A percentile compares a stretch with the other conserved stretches of the same genome.
Conservation (phyloP, 2,797 vertebrate genomes). For the Microchirus variegatus region DNA sequence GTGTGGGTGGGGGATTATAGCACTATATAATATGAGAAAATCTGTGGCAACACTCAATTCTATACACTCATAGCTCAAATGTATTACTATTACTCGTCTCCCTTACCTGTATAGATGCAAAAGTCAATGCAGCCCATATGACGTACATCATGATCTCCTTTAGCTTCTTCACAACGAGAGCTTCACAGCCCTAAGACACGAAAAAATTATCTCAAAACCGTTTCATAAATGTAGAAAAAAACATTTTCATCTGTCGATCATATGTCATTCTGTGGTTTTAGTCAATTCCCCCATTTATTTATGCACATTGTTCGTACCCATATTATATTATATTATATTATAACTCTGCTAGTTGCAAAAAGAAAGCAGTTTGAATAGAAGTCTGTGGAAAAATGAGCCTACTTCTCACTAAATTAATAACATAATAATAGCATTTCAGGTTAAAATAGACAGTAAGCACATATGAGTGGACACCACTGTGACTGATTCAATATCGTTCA, state of each 20-base stretch:
- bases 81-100: neutral
- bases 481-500: too few relatives aligned
- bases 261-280: neutral
- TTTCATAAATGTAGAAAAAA: neutral
- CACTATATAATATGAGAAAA: neutral
- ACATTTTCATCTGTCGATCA: neutral
- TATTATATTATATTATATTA: too few relatives aligned
- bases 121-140: conserved; percentile 95
- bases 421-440: too few relatives aligned
- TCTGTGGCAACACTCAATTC: neutral
- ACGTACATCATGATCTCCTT: conserved; percentile 99
- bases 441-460: too few relatives aligned
- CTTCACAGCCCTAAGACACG: conserved; percentile 87
- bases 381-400: too few relatives aligned
- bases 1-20: too few relatives aligned
- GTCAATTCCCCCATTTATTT: too few relatives aligned
- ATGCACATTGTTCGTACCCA: too few relatives aligned
- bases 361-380: too few relatives aligned
- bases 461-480: too few relatives aligned
- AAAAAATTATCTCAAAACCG: conserved; percentile 5
- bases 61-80: neutral
- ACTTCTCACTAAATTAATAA: too few relatives aligned
- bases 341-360: too few relatives aligned
- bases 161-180: conserved; percentile 94
- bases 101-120: conserved; percentile 95